Evolutionary conservation across 2,113 vertebrate genomes (phyloP).

Genomic region (Callospermophilus lateralis): DNA sequence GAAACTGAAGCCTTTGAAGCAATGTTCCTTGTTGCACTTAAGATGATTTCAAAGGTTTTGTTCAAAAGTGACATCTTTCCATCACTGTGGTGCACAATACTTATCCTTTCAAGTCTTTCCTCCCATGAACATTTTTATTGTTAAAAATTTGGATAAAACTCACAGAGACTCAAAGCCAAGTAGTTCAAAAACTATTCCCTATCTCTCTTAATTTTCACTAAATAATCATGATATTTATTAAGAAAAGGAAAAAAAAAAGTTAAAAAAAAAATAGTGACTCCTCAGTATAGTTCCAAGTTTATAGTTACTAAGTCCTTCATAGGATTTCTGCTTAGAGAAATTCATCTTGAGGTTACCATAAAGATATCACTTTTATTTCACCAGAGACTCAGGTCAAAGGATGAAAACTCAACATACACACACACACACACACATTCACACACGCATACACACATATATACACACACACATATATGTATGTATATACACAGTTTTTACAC

Average conservation of each 20-base stretch:
- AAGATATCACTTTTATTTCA: neutral
- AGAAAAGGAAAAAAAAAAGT: neutral
- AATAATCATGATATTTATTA: slow-evolving; percentile 4
- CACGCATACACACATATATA: neutral
- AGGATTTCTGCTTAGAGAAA: neutral
- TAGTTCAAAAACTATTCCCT: neutral
- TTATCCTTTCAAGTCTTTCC: neutral
- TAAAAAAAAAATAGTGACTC: neutral
- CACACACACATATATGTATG: too few relatives aligned
- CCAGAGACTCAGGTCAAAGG: neutral
- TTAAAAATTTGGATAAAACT: neutral
- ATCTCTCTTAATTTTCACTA: neutral
- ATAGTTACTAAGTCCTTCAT: neutral
- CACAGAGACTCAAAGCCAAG: neutral
- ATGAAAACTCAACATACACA: neutral
- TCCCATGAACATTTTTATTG: neutral
- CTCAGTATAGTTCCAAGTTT: neutral
- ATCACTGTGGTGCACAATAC: neutral
- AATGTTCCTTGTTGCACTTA: neutral
- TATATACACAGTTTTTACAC: too few relatives aligned
- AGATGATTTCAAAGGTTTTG: neutral
- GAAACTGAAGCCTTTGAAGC: neutral
- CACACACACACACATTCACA: too few relatives aligned
- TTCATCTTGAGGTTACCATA: neutral
- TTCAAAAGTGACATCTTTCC: neutral